phyloP scores from a whole-genome alignment of 2,888 invertebrate genomes.

The Ernsta delagoae region DNA sequence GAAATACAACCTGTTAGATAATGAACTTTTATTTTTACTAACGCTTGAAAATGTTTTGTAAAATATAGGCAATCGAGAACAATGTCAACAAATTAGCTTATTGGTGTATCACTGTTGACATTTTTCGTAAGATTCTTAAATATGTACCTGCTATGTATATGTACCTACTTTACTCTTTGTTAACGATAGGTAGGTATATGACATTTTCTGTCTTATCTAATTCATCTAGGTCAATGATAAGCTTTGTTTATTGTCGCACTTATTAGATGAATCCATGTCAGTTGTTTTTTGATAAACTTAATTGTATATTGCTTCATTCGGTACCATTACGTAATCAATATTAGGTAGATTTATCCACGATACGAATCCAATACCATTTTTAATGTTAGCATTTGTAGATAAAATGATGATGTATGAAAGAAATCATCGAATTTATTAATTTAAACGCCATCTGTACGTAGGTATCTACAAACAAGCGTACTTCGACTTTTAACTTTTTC shows the following conservation, averaged over 20 bases:
- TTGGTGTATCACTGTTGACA: slow-evolving; percentile 58
- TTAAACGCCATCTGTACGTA: slow-evolving; percentile 47
- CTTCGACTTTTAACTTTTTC: slow-evolving; percentile 44
- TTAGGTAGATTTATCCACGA: no score
- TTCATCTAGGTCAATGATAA: slow-evolving; percentile 28
- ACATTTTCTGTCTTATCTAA: no score
- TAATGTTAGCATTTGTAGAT: slow-evolving; percentile 49
- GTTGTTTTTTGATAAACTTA: slow-evolving; percentile 20
- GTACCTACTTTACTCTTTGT: no score
- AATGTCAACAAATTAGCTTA: slow-evolving; percentile 43
- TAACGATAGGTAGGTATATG: no score
- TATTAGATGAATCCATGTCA: slow-evolving; percentile 33
- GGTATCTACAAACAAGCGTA: slow-evolving; percentile 4
- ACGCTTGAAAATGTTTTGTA: slow-evolving; percentile 56
- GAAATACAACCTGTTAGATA: slow-evolving; percentile 34
- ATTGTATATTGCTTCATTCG: no score
- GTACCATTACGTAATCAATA: no score
- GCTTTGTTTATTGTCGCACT: slow-evolving; percentile 47
- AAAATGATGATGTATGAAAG: slow-evolving; percentile 47
- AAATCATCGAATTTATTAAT: slow-evolving; percentile 62
- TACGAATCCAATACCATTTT: slow-evolving; percentile 37
- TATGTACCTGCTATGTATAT: no score
- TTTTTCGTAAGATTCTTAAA: no score
- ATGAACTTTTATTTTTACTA: slow-evolving; percentile 48
- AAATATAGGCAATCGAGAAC: slow-evolving; percentile 38